Evolutionary conservation across 2,113 vertebrate species (phyloP).

Genomic region (Forbesichthys papilliferus): DNA sequence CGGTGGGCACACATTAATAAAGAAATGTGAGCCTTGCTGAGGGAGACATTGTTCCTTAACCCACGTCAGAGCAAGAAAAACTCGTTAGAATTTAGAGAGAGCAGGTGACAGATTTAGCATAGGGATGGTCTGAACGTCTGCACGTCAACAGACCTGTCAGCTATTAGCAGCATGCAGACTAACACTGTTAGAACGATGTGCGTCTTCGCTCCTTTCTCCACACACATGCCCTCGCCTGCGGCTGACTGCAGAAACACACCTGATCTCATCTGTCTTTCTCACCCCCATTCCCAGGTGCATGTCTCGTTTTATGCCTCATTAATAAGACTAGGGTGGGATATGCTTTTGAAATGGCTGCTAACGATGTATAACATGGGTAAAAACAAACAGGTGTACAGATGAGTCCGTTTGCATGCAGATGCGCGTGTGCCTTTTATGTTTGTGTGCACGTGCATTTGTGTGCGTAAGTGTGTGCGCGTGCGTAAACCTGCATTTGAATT

Average conservation of each 20-base stretch:
- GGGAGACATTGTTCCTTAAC: too few species aligned
- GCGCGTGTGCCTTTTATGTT: not conserved
- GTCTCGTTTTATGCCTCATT: conserved; percentile 6
- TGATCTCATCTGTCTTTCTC: not conserved
- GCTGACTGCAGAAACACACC: not conserved
- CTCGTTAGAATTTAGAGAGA: too few species aligned
- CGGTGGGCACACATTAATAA: too few species aligned
- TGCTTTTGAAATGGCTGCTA: conserved; percentile 17
- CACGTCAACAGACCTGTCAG: too few species aligned
- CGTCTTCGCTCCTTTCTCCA: too few species aligned
- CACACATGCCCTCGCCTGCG: not conserved
- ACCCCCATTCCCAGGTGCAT: not conserved
- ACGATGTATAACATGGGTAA: not conserved
- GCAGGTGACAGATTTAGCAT: too few species aligned
- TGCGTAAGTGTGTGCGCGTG: not conserved
- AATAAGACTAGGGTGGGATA: conserved; percentile 8
- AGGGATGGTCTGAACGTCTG: too few species aligned
- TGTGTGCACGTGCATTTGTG: not conserved
- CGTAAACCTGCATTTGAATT: not conserved
- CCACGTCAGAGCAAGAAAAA: too few species aligned
- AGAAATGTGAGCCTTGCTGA: too few species aligned
- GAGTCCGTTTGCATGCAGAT: too few species aligned
- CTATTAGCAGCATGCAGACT: too few species aligned
- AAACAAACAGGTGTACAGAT: not conserved
- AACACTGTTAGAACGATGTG: too few species aligned